Evolutionary conservation across 2,113 vertebrate genomes (phyloP).

Genomic region (Rafetus swinhoei): DNA sequence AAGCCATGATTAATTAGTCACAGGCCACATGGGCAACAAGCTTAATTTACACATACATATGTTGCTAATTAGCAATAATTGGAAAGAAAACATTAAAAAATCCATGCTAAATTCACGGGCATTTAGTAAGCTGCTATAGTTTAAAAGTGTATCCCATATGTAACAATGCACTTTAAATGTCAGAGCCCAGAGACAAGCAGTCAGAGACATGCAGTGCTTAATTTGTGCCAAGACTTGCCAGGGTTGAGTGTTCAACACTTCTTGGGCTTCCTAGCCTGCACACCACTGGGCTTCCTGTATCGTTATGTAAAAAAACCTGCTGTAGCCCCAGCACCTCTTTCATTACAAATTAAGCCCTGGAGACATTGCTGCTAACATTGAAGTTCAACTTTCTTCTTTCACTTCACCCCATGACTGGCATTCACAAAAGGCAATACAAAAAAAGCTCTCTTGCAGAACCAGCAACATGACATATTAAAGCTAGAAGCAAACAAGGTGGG

Average conservation of each 20-base stretch:
- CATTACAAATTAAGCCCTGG: too few species aligned
- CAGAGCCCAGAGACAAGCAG: too few species aligned
- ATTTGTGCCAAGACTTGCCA: too few species aligned
- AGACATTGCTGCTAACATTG: rapidly evolving
- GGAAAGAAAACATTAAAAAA: not conserved
- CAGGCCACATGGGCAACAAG: not conserved
- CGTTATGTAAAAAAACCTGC: too few species aligned
- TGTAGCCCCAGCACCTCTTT: too few species aligned
- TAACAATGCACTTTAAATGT: not conserved
- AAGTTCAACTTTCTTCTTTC: not conserved
- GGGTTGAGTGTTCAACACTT: too few species aligned
- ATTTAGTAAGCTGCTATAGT: not conserved
- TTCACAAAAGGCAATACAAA: not conserved
- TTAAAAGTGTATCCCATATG: not conserved
- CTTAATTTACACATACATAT: not conserved
- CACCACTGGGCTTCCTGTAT: too few species aligned
- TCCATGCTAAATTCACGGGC: not conserved
- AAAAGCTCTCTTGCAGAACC: not conserved
- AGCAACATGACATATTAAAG: constrained; percentile 44
- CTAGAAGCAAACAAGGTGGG: not conserved
- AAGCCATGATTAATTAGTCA: not conserved
- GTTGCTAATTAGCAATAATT: not conserved
- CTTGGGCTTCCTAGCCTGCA: too few species aligned
- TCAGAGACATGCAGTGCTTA: not conserved
- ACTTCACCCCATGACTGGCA: not conserved